Percentiles rank a stretch among this genome's conserved stretches.
Conservation (phyloP, 2,888 invertebrate species). For the Leucoma salicis region DNA sequence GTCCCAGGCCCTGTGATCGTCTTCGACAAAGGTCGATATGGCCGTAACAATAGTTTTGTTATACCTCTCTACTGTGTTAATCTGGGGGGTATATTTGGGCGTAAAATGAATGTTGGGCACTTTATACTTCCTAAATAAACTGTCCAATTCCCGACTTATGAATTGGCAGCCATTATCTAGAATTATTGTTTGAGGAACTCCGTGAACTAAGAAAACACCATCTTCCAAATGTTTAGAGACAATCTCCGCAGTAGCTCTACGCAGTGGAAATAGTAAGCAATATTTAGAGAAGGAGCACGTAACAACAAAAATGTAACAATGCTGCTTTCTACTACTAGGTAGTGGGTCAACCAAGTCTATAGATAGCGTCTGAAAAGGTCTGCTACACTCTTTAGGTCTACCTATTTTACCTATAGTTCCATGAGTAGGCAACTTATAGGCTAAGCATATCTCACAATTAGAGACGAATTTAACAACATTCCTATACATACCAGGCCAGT, state of each 20-base stretch:
- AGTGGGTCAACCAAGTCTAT: conserved; percentile 20
- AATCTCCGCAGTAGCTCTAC: background rate
- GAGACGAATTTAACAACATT: background rate
- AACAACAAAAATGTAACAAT: background rate
- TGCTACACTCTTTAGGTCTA: conserved; percentile 23
- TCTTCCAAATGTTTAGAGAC: conserved; percentile 4
- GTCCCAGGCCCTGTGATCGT: conserved; percentile 1
- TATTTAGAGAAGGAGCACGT: background rate
- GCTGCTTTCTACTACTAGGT: conserved; percentile 9
- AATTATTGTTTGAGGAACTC: conserved; percentile 30
- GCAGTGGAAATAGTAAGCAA: background rate
- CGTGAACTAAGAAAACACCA: conserved; percentile 32
- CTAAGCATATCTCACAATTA: conserved; percentile 2
- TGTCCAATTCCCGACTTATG: conserved; percentile 5
- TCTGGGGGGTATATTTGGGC: too few species aligned
- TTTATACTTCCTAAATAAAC: conserved; percentile 23
- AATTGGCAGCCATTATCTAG: conserved; percentile 35
- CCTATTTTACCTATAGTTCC: conserved; percentile 22
- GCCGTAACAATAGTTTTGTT: conserved; percentile 10
- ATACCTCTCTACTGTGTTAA: conserved; percentile 28
- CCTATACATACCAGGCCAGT: too few species aligned
- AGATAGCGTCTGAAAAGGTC: conserved; percentile 11
- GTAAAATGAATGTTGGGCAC: conserved; percentile 23
- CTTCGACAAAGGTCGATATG: background rate
- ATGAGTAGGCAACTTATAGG: conserved; percentile 19